Base-by-base conservation (phyloP, 2,888 invertebrate species). In the Noctua comes region DNA sequence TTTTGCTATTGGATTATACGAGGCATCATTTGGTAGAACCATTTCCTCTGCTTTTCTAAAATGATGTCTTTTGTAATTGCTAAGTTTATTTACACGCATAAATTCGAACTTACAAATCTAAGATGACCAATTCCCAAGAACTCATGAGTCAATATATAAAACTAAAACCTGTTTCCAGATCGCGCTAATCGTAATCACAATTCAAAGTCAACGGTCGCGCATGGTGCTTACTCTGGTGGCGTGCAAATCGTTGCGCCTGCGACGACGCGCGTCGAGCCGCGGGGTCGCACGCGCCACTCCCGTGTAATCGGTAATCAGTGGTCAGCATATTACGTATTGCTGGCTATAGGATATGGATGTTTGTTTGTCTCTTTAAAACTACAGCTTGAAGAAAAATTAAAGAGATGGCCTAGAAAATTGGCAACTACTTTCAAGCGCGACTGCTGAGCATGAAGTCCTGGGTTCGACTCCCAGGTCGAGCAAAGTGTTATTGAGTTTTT, bases 281-380 rank as follows among this genome's bases (percentile, higher is more conserved):
- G 36, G 79, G 80, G 80, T 71, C 87, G 86, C 89, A 86, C 87
- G 90, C 89, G 91, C 86, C 79, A 69, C 82, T 81, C 85, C 86
- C 90, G 84, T 91, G 90, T 92, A 92, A 92, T 92, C 89, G 86
- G 78, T 91, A 91, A 92, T 91, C 84, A 87, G 65, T 69, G 82
- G 81, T 77, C 72, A 81, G 76, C 76, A 69, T 68, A 65, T 48
- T 36, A 72, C 24, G 77, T 82, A 79, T 79, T 76, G 64, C 64
- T 69, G 59, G 70, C 65, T 68, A 69, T 48, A 51, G 10, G 8
- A 76, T 66, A 65, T 70, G 7, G 4, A 40, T 54, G 24, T 74
- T 64, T 75, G 43, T 69, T 51, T 76, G 24, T 76, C 5, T 70
- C 10, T 27, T 64, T 64, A 10, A 31, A 18, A 18, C 62, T 31